Base-by-base conservation (phyloP, 2,888 invertebrate genomes). In the Drosophila acutilabella region DNA sequence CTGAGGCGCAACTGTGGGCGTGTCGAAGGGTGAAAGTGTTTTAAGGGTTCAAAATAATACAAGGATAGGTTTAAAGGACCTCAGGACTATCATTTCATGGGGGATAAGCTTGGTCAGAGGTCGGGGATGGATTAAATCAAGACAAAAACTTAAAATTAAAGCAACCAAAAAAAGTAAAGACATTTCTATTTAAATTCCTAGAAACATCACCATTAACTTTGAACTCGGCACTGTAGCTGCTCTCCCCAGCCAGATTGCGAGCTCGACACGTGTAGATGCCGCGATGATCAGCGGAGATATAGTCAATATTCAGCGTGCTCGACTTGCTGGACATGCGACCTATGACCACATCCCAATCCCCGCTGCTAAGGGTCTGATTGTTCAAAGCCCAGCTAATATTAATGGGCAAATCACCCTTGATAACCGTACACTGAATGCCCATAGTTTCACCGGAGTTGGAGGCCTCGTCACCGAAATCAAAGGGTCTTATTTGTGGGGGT, bases 371-470 rank as follows among this genome's bases (percentile, higher is more conserved):
- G 0, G 90, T 82, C 73, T 91, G 90, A 66, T 93, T 92, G 73
- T 94, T 93, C 64, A 94, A 93, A 51, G 93, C 93, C 96, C 96
- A 96, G 13, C 93, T 93, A 36, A 96, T 95, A 65, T 93, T 93
- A 62, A 96, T 93, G 26, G 96, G 96, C 65, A 94, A 67, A 78
- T 96, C 95, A 23, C 95, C 95, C 84, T 94, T 94, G 68, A 93
- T 93, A 58, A 94, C 93, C 40, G 93, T 93, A 87, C 95, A 95
- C 80, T 94, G 93, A 14, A 94, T 81, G 91, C 93, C 95, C 94
- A 95, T 69, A 91, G 95, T 94, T 92, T 96, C 96, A 88, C 95
- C 95, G 69, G 95, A 95, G 91, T 96, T 95, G 4, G 94, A 93
- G 51, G 96, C 94, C 90, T 95, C 94, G 81, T 95, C 95, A 87